These are phyloP conservation scores for Cataglyphis livida DNA, from an alignment of 2,888 invertebrate species.

Conservation along the genomic window DNA sequence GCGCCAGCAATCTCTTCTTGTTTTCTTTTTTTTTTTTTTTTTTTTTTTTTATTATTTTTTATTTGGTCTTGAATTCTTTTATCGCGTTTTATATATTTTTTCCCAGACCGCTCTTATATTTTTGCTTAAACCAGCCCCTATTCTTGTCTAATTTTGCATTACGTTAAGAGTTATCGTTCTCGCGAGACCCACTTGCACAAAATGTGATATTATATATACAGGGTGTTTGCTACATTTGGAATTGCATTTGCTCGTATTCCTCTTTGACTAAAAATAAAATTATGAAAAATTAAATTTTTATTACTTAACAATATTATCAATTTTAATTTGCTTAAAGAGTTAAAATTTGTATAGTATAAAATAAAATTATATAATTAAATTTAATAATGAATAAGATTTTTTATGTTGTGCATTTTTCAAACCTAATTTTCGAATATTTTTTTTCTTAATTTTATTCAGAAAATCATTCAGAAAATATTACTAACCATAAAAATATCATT, in stretches of 20 bases:
- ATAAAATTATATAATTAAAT: not conserved
- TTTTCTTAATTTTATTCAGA: not conserved
- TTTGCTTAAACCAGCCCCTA: slow-evolving; percentile 15
- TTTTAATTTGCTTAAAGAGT: not conserved
- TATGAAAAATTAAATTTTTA: not conserved
- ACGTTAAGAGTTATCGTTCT: slow-evolving; percentile 53
- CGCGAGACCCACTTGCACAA: slow-evolving; percentile 38
- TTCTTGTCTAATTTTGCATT: slow-evolving; percentile 54
- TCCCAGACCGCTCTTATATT: slow-evolving; percentile 16
- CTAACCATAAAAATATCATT: not conserved
- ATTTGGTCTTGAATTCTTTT: slow-evolving; percentile 21
- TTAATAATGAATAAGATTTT: not conserved
- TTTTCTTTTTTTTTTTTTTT: not conserved
- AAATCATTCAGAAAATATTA: not conserved
- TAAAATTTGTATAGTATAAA: not conserved
- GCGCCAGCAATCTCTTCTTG: slow-evolving; percentile 44
- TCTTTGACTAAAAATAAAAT: not conserved
- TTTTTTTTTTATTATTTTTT: not conserved
- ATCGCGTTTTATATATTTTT: not conserved
- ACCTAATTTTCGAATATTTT: not conserved
- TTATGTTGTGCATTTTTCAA: no score
- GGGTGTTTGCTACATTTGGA: slow-evolving; percentile 19
- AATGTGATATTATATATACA: slow-evolving; percentile 21
- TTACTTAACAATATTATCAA: not conserved
- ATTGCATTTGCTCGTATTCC: not conserved